A percentile compares a stretch with the other conserved stretches of the same genome.
Conservation (phyloP, 2,797 vertebrate species). For the Falco rusticolus region DNA sequence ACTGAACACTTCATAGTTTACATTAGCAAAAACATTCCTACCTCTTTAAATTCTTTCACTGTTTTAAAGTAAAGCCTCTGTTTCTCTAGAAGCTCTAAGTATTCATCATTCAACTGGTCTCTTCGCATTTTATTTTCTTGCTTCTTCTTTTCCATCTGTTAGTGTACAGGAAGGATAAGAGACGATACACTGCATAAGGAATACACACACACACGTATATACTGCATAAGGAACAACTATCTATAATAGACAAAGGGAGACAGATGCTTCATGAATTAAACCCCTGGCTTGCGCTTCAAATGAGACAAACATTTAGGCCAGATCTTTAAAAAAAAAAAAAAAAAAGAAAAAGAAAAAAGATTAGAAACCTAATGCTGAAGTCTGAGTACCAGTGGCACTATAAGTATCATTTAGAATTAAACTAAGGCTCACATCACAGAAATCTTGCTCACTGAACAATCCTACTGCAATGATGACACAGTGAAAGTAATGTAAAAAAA, state of each 20-base stretch:
- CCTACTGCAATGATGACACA: neutral
- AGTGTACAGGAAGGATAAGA: neutral
- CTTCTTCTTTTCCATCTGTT: constrained; percentile 97
- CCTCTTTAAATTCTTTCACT: constrained; percentile 99
- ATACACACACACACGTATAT: neutral
- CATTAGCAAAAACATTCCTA: constrained; percentile 53
- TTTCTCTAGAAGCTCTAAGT: constrained; percentile 94
- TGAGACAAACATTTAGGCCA: neutral
- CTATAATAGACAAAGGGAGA: neutral
- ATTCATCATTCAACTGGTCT: constrained; percentile 96
- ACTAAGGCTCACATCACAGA: neutral
- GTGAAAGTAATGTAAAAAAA: neutral
- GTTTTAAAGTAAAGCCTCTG: constrained; percentile 98
- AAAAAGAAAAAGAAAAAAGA: neutral
- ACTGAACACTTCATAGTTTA: neutral
- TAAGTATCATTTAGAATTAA: neutral
- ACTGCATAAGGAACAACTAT: neutral
- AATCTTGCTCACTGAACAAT: neutral
- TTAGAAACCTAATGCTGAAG: neutral
- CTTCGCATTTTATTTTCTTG: constrained; percentile 99
- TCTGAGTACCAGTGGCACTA: neutral
- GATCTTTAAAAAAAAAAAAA: neutral
- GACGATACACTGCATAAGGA: neutral
- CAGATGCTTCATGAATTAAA: neutral
- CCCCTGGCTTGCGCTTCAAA: neutral